Evolutionary conservation across 2,888 invertebrate genomes (phyloP), one percentile per base, ranked within the genome.

Genomic region (Venusia cambrica): DNA sequence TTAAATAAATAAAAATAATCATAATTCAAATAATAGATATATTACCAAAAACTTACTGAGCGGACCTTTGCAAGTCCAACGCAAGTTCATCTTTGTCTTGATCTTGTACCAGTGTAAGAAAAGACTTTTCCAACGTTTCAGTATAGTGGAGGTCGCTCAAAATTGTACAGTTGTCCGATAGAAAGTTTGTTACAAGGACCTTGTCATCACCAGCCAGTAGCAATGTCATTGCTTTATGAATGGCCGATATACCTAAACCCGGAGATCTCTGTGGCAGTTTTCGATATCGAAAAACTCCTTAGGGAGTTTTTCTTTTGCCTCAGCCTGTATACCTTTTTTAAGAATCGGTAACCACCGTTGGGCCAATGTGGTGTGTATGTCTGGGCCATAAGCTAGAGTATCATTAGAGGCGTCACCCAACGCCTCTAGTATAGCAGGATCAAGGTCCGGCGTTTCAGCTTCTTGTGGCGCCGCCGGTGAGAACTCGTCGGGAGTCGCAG

Each of bases 131-230:
- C n/a, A 25, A 11, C 1, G 33, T 20, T 4, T 20, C 10, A 2
- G 1, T 4, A 12, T 7, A 20, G 10, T 33, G 33, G 2, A 33
- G 9, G 7, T 33, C 24, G 4, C 25, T 17, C 4, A 32, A 8
- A 8, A 32, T 25, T 5, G 25, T 17, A 13, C 25, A 32, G 6
- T 16, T 25, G 9, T 25, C 25, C 1, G 24, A 15, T 11, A 31
- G 5, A 2, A 10, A 14, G 18, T 21, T 32, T 18, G 25, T 9
- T 5, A 18, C 24, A 19, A 25, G 18, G 4, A 32, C 12, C 7
- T 32, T 24, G 5, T 18, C 17, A 9, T 25, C 24, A 9, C 17
- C 7, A 7, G 18, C 8, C 10, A 20, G 10, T 5, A 20, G 20
- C 10, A 20, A 4, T n/a, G n/a, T n/a, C 27, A 17, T 5, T 2